These are phyloP conservation scores for Schizothorax lantsangensis DNA, from an alignment of 2,797 vertebrate genomes.

Conservation along the genomic window DNA sequence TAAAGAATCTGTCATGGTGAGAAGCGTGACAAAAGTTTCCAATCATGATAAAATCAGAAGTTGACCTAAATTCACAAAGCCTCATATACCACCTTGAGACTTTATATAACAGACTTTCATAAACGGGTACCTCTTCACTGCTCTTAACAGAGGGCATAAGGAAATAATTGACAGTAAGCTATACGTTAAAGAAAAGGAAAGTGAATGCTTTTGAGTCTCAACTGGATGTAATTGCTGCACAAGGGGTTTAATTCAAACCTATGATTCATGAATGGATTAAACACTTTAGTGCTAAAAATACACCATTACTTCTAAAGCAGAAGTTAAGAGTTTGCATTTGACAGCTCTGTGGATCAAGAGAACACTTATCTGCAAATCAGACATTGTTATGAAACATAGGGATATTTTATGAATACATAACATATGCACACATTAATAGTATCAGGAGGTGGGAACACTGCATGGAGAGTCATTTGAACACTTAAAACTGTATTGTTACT, in stretches of 20 bases:
- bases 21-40: not conserved
- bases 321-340: not conserved
- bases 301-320: not conserved
- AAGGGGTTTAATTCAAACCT: not conserved
- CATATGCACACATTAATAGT: not conserved
- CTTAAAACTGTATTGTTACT: not conserved
- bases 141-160: not conserved
- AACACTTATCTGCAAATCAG: not conserved
- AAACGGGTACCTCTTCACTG: not conserved
- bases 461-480: not conserved
- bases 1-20: not conserved
- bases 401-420: not conserved
- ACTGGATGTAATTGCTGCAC: not conserved
- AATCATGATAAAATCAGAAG: conserved; percentile 4
- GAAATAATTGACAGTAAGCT: not conserved
- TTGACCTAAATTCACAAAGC: not conserved
- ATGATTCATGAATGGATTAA: conserved; percentile 5
- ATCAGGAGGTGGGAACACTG: not conserved
- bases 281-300: conserved; percentile 2
- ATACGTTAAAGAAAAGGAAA: conserved; percentile 5
- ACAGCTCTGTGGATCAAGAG: conserved; percentile 10
- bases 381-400: conserved; percentile 17
- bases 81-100: not conserved
- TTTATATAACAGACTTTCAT: not conserved
- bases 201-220: not conserved